Evolutionary conservation across 1,140 invertebrate species (phyloP).

Genomic region (Orius laevigatus): DNA sequence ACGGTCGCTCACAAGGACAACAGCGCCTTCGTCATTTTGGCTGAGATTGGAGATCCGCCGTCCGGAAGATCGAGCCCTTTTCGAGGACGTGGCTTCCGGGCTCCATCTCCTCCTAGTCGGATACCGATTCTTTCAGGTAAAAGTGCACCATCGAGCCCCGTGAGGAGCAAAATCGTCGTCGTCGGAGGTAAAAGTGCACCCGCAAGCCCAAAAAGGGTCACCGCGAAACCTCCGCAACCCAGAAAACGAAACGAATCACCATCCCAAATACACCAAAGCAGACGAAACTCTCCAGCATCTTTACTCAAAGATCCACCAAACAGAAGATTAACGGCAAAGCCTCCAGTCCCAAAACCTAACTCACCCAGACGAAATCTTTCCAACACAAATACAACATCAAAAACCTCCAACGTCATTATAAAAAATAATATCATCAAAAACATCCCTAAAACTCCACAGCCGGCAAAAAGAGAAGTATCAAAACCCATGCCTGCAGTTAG

Average conservation of each 20-base stretch:
- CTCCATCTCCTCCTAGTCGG: conserved; percentile 24
- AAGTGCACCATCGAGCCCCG: conserved; percentile 4
- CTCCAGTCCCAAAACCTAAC: conserved; percentile 10
- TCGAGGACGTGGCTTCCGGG: conserved; percentile 37
- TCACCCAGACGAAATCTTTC: not conserved
- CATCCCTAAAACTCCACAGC: conserved; percentile 9
- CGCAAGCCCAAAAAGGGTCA: conserved; percentile 8
- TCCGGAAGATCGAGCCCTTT: conserved; percentile 37
- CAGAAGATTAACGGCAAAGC: conserved; percentile 8
- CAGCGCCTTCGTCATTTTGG: conserved; percentile 40
- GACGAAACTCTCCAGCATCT: conserved; percentile 8
- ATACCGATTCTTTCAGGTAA: conserved; percentile 10
- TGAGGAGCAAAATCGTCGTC: conserved; percentile 8
- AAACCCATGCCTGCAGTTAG: conserved; percentile 8
- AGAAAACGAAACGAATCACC: not conserved
- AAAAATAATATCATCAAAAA: conserved; percentile 6
- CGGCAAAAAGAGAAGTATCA: conserved; percentile 1
- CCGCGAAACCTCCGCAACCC: not conserved
- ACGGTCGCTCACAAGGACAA: conserved; percentile 12
- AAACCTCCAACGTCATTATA: no score
- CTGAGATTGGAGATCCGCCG: conserved; percentile 28
- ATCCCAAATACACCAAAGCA: not conserved
- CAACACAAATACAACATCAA: conserved; percentile 1
- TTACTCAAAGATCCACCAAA: not conserved
- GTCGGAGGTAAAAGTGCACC: conserved; percentile 11